These are phyloP conservation scores for Nephrocerus scutellatus DNA, from an alignment of 2,888 invertebrate genomes.

Conservation along the genomic window DNA sequence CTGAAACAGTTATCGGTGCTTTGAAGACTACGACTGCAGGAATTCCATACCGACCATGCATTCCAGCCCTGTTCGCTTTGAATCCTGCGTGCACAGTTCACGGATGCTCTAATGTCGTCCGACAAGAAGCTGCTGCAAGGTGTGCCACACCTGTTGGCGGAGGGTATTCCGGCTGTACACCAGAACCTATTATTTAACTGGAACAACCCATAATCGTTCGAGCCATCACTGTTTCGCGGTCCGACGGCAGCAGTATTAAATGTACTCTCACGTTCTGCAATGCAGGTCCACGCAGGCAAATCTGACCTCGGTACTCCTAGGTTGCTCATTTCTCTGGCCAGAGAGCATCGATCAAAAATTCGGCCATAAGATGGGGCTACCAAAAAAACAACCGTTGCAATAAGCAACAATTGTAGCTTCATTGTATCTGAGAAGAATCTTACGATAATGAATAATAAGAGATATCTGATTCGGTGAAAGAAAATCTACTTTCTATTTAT, in stretches of 20 bases:
- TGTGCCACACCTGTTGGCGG: slow-evolving; percentile 30
- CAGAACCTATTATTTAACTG: slow-evolving; percentile 40
- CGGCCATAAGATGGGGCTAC: slow-evolving; percentile 21
- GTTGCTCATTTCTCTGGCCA: slow-evolving; percentile 33
- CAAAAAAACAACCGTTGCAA: too few relatives aligned
- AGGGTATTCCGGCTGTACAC: slow-evolving; percentile 30
- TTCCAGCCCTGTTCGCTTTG: slow-evolving; percentile 29
- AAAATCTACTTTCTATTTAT: too few relatives aligned
- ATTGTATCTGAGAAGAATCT: too few relatives aligned
- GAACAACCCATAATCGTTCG: slow-evolving; percentile 40
- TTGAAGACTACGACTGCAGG: slow-evolving; percentile 26
- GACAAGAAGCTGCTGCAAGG: slow-evolving; percentile 28
- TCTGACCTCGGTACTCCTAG: slow-evolving; percentile 30
- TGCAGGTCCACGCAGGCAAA: slow-evolving; percentile 33
- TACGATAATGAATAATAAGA: too few relatives aligned
- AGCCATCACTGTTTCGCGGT: slow-evolving; percentile 47
- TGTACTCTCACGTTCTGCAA: slow-evolving; percentile 32
- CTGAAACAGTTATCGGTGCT: slow-evolving; percentile 28
- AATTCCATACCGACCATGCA: slow-evolving; percentile 35
- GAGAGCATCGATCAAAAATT: slow-evolving; percentile 29
- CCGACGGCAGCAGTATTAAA: slow-evolving; percentile 46
- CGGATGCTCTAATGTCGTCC: slow-evolving; percentile 30
- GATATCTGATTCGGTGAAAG: too few relatives aligned
- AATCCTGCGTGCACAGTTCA: slow-evolving; percentile 31
- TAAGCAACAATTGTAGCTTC: too few relatives aligned